phyloP scores from a whole-genome alignment of 64 coral and sea anemone species.

The Montipora capricornis region DNA sequence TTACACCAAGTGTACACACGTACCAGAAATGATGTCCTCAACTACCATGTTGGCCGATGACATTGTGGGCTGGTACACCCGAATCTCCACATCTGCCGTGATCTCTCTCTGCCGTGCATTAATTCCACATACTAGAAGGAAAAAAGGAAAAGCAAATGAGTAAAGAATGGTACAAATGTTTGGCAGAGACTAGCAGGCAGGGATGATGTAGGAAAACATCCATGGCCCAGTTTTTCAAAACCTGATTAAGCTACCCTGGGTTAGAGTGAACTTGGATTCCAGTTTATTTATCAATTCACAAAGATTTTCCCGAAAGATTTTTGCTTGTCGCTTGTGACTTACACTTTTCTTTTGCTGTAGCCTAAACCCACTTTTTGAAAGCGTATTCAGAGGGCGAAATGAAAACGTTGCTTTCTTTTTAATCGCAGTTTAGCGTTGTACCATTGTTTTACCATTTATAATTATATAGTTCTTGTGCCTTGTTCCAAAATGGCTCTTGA shows the following conservation, averaged over 20 bases:
- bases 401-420: no score
- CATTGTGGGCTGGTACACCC: background rate
- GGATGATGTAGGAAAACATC: slow-evolving; percentile 17
- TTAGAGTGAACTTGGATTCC: no score
- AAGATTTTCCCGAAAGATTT: no score
- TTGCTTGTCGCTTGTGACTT: no score
- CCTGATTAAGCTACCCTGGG: no score
- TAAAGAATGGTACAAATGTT: slow-evolving; percentile 26
- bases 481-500: background rate
- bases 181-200: background rate
- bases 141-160: slow-evolving; percentile 9
- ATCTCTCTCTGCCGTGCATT: slow-evolving; percentile 2
- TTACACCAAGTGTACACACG: background rate
- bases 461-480: background rate
- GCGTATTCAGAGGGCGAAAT: no score
- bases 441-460: background rate
- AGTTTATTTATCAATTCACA: no score
- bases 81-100: background rate
- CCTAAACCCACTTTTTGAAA: no score
- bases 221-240: background rate
- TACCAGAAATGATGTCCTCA: slow-evolving; percentile 13
- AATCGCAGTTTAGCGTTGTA: no score
- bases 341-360: no score
- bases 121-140: background rate
- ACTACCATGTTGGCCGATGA: slow-evolving; percentile 4